phyloP scores from a whole-genome alignment of 1,140 invertebrate species.

The Melipona quadrifasciata region DNA sequence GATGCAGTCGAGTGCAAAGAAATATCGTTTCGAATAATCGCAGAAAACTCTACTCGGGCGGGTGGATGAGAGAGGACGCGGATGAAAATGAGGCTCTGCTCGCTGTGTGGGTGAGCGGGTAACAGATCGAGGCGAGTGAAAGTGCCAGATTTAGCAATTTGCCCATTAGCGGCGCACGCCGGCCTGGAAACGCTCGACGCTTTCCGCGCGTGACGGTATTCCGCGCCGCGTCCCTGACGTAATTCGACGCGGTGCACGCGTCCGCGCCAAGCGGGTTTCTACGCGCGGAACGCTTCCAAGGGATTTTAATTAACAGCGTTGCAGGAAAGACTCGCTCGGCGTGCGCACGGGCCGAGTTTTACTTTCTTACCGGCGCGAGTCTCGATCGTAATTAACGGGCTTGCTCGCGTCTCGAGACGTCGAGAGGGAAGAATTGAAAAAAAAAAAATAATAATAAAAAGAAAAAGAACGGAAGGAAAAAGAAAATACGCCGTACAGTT shows the following conservation, averaged over 20 bases:
- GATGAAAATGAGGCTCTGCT: conserved; percentile 2
- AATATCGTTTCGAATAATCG: too few relatives aligned
- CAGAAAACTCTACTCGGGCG: too few relatives aligned
- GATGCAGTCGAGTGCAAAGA: too few relatives aligned
- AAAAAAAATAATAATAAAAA: too few relatives aligned
- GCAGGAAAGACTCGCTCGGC: conserved; percentile 41
- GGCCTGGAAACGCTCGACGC: conserved; percentile 52
- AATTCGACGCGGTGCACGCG: conserved; percentile 52
- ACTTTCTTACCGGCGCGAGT: conserved; percentile 42
- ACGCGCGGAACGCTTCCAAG: conserved; percentile 37
- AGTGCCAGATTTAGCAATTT: conserved; percentile 66
- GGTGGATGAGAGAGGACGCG: background rate
- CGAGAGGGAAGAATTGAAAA: background rate
- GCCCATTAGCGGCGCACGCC: conserved; percentile 45
- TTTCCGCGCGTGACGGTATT: conserved; percentile 58
- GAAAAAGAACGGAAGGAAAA: background rate
- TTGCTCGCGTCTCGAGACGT: background rate
- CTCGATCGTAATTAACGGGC: conserved; percentile 36
- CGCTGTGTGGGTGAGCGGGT: background rate
- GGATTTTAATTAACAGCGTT: conserved; percentile 53
- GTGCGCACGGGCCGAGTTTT: conserved; percentile 24
- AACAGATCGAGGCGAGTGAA: conserved; percentile 57
- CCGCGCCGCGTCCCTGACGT: conserved; percentile 47
- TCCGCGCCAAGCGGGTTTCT: conserved; percentile 32
- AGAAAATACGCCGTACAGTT: conserved; percentile 20